Base-by-base conservation (phyloP, 1,140 invertebrate genomes). In the Micrasema longulum region DNA sequence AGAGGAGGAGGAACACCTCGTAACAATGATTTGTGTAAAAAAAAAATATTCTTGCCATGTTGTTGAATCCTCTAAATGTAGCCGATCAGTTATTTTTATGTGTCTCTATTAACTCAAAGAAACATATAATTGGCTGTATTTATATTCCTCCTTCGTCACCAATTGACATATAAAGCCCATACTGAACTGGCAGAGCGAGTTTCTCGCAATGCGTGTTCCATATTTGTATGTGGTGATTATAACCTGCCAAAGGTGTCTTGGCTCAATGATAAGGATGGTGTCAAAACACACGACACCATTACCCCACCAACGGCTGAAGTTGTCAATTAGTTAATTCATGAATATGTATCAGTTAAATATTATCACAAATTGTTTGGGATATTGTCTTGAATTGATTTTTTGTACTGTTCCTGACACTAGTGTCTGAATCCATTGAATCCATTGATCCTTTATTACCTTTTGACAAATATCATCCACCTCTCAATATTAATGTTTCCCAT, bases 1-100 rank as follows among this genome's bases (percentile, higher is more conserved):
- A 43, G 41, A 50, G 48, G 50, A 12, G 50, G 50, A 20, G 50
- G 50, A n/a, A n/a, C n/a, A n/a, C n/a, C n/a, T n/a, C n/a, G n/a
- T n/a, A 3, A 22, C 26, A 6, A 53, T 53, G 18, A 53, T 53
- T 23, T 26, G 50, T 53, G 20, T 53, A 1, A 53, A 53, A 1
- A 53, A 53, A 16, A 2, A 12, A 18, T 48, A 48, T 20, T 1
- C 50, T 53, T 53, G 50, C 23, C 50, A 26, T 22, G 12, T 53
- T 26, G 1, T 23, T 12, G 23, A 53, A 53, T 26, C 20, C 1
- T 53, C 50, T n/a, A 22, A 23, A 23, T 53, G 18, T 22, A 23
- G 12, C 23, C 11, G 50, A 53, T 12, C 23, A 53, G 2, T 23
- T 22, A 26, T 22, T 26, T 9, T 1, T 53, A 12, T 53, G 4